Base-by-base conservation (phyloP, 2,113 vertebrate genomes). In the Passerina amoena region DNA sequence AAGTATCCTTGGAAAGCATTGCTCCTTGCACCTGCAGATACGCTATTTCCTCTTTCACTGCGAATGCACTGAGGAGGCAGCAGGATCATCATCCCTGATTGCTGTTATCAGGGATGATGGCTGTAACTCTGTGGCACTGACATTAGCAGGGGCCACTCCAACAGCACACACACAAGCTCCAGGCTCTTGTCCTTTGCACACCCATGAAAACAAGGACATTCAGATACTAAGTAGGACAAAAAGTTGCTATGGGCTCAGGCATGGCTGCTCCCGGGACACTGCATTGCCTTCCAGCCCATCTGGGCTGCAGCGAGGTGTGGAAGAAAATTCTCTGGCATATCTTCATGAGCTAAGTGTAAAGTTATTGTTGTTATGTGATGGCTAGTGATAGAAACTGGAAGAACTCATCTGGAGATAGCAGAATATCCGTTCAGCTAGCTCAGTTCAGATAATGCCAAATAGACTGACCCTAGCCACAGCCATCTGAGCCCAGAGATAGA, bases 291-390 rank as follows among this genome's bases (percentile, higher is more conserved):
- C 78, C 89, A 81, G 57, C 44, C 81, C 3, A 13, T 57, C 84
- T 84, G 73, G 87, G 50, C 24, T 45, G 73, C 81, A 87, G 77
- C 0, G 28, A 96, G 73, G 45, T 89, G 51, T 14, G 5, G 84
- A 94, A 85, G 90, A 90, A 50, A 88, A 77, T 72, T 90, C 63
- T 81, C 88, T 60, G 72, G 71, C 68, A 51, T 77, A 86, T 77
- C 54, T 92, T 73, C 63, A 53, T 88, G 75, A 96, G 79, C 88
- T 88, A 86, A 94, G 86, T 77, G 85, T 70, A 50, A 88, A 95
- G 68, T 86, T 93, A 61, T 77, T 92, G 64, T 76, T 90, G 59
- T 90, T 94, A 86, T 31, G 50, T 53, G 66, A 80, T 80, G 76
- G 50, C 37, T 90, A 63, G 86, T 47, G 64, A 63, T 38, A 88